Evolutionary conservation across 1,140 invertebrate genomes (phyloP).

Genomic region (Sinella curviseta): DNA sequence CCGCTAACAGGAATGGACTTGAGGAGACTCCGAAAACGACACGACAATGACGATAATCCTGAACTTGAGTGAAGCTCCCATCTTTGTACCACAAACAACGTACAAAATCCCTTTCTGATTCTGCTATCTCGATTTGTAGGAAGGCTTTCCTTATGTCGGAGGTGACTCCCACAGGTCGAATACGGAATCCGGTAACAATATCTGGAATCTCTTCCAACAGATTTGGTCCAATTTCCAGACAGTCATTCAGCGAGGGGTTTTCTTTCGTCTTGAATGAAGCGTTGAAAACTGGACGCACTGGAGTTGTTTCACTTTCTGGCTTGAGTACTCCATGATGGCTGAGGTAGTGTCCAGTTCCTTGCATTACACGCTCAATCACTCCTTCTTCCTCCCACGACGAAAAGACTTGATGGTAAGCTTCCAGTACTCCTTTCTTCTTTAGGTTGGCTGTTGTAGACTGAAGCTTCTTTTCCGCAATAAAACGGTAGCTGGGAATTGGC

Average conservation of each 20-base stretch:
- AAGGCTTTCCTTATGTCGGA: neutral
- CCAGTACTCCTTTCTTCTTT: neutral
- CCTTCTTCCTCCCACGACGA: neutral
- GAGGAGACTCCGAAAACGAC: neutral
- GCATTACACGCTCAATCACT: neutral
- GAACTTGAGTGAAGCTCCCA: neutral
- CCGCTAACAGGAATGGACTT: neutral
- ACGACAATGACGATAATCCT: neutral
- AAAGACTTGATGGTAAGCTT: neutral
- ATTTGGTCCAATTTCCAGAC: neutral
- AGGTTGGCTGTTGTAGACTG: neutral
- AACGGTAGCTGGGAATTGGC: neutral
- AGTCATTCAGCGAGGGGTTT: neutral
- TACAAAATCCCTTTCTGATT: neutral
- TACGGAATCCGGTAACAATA: neutral
- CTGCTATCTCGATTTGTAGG: neutral
- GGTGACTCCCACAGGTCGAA: neutral
- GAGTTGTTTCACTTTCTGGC: neutral
- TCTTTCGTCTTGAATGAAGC: neutral
- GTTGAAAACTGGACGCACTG: neutral
- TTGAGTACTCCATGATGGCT: neutral
- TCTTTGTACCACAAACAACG: neutral
- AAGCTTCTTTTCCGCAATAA: neutral
- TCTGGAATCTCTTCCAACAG: neutral
- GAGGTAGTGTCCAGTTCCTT: neutral